Evolutionary conservation across 2,113 vertebrate genomes (phyloP).

Genomic region (Amazona guildingii): DNA sequence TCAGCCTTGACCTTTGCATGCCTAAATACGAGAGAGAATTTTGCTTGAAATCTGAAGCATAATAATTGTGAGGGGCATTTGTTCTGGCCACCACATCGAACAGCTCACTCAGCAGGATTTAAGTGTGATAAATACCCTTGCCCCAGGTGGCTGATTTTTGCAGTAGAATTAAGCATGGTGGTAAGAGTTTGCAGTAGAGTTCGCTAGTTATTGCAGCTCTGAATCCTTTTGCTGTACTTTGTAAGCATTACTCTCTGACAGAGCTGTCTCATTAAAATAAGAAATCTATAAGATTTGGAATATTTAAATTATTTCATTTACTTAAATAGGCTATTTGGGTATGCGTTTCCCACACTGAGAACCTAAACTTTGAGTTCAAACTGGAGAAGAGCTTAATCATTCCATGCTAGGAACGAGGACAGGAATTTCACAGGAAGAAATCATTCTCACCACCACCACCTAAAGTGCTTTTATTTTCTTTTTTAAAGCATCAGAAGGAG

Average conservation of each 20-base stretch:
- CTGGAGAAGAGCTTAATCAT: neutral
- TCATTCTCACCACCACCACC: neutral
- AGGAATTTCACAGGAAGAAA: neutral
- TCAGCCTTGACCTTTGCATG: neutral
- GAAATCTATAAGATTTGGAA: neutral
- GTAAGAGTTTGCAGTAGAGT: slow-evolving; percentile 4
- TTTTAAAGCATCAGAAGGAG: neutral
- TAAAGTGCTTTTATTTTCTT: neutral
- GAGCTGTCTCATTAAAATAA: neutral
- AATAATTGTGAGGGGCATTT: slow-evolving; percentile 12
- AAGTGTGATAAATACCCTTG: slow-evolving; percentile 47
- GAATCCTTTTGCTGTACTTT: neutral
- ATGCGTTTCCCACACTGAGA: neutral
- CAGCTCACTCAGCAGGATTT: neutral
- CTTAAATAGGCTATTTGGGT: neutral
- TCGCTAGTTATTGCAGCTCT: neutral
- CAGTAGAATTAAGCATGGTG: neutral
- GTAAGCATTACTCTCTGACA: neutral
- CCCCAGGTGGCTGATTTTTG: slow-evolving; percentile 64
- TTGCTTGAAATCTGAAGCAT: slow-evolving; percentile 33
- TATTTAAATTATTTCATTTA: neutral
- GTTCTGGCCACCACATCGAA: neutral
- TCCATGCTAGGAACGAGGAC: neutral
- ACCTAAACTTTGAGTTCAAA: neutral
- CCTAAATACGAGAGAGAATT: slow-evolving; percentile 1